A percentile compares a stretch with the other conserved stretches of the same genome.
Evolutionary conservation across 1,140 invertebrate species (phyloP).

Genomic region (Harlomillsia oculata): DNA sequence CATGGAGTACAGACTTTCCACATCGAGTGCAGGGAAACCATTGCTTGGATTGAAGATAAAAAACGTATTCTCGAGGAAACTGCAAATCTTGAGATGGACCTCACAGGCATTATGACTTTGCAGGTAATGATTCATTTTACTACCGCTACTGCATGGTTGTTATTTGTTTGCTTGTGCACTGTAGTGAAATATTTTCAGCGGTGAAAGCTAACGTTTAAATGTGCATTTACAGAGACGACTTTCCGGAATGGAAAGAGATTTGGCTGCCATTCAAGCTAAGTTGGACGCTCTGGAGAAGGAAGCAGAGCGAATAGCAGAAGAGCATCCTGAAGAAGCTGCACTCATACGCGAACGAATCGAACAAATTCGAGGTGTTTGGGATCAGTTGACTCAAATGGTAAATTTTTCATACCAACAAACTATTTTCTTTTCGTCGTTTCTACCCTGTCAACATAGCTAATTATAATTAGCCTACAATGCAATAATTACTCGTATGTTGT

Average conservation of each 20-base stretch:
- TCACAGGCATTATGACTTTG: slow-evolving; percentile 77
- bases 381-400: slow-evolving; percentile 90
- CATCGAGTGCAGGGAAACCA: slow-evolving; percentile 97
- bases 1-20: slow-evolving; percentile 99
- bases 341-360: slow-evolving; percentile 81
- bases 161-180: too few species aligned
- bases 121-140: too few species aligned
- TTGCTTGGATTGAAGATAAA: slow-evolving; percentile 99
- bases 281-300: slow-evolving; percentile 85
- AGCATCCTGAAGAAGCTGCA: slow-evolving; percentile 92
- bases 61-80: slow-evolving; percentile 92
- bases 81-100: slow-evolving; percentile 83
- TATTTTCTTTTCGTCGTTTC: too few species aligned
- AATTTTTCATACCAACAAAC: slow-evolving; percentile 25
- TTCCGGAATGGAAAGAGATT: slow-evolving; percentile 95
- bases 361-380: slow-evolving; percentile 88
- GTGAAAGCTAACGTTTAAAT: too few species aligned
- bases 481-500: slow-evolving; percentile 7
- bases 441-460: too few species aligned
- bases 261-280: slow-evolving; percentile 96
- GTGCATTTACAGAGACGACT: slow-evolving; percentile 56
- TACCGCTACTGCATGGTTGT: too few species aligned
- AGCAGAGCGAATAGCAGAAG: slow-evolving; percentile 76
- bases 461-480: too few species aligned
- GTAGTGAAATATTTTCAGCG: too few species aligned